These are phyloP conservation scores for Morinoia aosen DNA, from an alignment of 2,888 invertebrate species.

Conservation along the genomic window DNA sequence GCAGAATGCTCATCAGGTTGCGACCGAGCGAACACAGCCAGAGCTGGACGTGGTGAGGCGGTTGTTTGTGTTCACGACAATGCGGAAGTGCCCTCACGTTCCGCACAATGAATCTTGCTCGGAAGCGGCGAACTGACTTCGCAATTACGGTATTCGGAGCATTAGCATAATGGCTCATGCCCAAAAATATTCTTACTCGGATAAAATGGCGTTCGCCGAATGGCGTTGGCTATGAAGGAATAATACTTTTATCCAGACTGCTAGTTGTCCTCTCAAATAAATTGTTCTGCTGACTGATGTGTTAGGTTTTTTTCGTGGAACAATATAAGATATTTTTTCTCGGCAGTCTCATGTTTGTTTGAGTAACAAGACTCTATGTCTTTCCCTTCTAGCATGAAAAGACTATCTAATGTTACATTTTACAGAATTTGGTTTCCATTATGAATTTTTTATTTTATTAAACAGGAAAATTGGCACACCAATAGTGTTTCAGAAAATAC, in stretches of 20 bases:
- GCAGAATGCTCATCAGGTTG: not conserved
- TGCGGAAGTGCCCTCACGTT: not conserved
- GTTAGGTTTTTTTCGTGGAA: not conserved
- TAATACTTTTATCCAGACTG: not conserved
- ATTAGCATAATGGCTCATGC: not conserved
- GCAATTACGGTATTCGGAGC: not conserved
- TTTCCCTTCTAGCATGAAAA: not conserved
- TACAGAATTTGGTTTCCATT: no score
- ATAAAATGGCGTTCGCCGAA: not conserved
- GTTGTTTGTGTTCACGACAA: not conserved
- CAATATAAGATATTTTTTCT: not conserved
- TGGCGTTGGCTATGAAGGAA: not conserved
- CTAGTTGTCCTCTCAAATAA: not conserved
- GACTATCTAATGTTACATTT: not conserved
- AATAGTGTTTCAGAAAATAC: no score
- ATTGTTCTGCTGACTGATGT: not conserved
- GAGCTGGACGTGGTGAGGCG: not conserved
- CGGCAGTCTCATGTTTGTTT: not conserved
- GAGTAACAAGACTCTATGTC: no score
- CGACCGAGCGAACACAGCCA: not conserved
- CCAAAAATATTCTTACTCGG: not conserved
- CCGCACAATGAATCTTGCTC: not conserved
- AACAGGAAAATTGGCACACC: no score
- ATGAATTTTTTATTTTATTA: no score
- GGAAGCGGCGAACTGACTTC: not conserved